phyloP scores from a whole-genome alignment of 1,140 invertebrate species.

The Cylas formicarius region DNA sequence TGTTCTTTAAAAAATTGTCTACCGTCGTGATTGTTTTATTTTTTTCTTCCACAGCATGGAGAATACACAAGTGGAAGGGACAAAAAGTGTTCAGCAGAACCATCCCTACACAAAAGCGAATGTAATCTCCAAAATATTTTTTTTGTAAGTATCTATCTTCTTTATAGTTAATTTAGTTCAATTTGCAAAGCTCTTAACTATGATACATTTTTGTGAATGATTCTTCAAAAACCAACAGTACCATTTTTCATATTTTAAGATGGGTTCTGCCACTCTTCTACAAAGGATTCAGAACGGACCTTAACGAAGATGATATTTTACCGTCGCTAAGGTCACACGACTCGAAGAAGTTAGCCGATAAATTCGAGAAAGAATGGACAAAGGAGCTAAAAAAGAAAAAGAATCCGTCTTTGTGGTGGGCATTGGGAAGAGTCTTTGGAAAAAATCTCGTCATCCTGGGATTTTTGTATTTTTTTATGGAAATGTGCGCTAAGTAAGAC shows the following conservation, averaged over 20 bases:
- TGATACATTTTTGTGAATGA: slow-evolving; percentile 5
- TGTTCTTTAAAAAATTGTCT: too few species aligned
- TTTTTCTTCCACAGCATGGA: too few species aligned
- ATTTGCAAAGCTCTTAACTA: neutral
- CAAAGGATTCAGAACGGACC: slow-evolving; percentile 27
- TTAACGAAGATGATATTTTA: slow-evolving; percentile 32
- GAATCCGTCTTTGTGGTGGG: slow-evolving; percentile 39
- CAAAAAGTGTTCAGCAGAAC: too few species aligned
- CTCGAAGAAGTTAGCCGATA: slow-evolving; percentile 45
- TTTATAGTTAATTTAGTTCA: too few species aligned
- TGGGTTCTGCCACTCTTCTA: slow-evolving; percentile 39
- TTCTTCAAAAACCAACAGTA: neutral
- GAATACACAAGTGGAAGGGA: too few species aligned
- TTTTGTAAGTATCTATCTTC: too few species aligned
- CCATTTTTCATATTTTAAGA: slow-evolving; percentile 27
- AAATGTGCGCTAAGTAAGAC: too few species aligned
- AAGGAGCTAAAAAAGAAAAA: slow-evolving; percentile 36
- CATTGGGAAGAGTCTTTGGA: slow-evolving; percentile 39
- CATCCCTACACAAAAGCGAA: too few species aligned
- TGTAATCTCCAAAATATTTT: too few species aligned
- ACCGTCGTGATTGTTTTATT: too few species aligned
- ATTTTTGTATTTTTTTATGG: slow-evolving; percentile 23
- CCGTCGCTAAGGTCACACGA: slow-evolving; percentile 19
- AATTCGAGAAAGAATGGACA: slow-evolving; percentile 50
- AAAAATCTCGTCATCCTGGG: slow-evolving; percentile 42